Conservation (phyloP, 2,113 vertebrate species). For the Mesitornis unicolor region DNA sequence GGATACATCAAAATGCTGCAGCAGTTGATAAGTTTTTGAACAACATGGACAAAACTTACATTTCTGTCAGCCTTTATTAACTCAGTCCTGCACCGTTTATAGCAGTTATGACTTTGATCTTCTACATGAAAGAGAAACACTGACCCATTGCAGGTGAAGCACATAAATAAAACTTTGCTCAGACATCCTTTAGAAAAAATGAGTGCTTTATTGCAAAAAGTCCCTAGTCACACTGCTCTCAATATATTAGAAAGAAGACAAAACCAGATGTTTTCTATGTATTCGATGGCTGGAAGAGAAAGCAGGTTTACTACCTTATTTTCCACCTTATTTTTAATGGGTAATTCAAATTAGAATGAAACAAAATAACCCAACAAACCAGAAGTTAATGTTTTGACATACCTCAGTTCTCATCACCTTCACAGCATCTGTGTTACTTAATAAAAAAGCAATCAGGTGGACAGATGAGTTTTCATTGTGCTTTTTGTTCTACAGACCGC, state of each 20-base stretch:
- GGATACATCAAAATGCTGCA: neutral
- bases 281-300: neutral
- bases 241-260: neutral
- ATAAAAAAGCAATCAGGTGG: neutral
- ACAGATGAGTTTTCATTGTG: neutral
- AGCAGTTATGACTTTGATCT: neutral
- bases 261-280: neutral
- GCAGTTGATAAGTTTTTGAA: neutral
- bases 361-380: neutral
- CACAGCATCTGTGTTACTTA: neutral
- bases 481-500: neutral
- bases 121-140: neutral
- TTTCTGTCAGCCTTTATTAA: neutral
- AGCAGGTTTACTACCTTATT: neutral
- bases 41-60: rapidly evolving
- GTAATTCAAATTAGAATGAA: neutral
- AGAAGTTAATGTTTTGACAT: neutral
- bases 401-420: neutral
- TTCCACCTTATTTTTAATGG: neutral
- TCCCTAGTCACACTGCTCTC: neutral
- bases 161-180: neutral
- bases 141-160: neutral
- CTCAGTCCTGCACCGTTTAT: neutral
- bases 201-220: neutral
- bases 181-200: neutral